A percentile compares a stretch with the other conserved stretches of the same genome.
Conservation (phyloP, 1,140 invertebrate genomes). For the Leptinotarsa defecta region DNA sequence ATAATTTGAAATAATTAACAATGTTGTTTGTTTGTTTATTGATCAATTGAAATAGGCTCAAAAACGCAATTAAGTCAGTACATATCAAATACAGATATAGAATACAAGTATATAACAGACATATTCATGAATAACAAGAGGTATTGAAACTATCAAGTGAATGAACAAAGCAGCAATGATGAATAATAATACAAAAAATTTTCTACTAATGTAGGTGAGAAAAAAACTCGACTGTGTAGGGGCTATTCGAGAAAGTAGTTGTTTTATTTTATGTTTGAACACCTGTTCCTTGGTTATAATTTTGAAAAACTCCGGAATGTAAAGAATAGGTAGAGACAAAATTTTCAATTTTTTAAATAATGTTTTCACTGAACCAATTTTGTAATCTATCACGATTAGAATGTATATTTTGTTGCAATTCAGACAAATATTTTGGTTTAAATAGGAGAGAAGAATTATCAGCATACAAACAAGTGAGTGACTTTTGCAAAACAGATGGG, state of each 20-base stretch:
- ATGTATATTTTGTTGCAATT: background rate
- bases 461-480: background rate
- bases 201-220: no score
- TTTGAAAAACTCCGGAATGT: no score
- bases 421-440: background rate
- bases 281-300: no score
- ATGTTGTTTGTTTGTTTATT: background rate
- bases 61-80: background rate
- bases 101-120: background rate
- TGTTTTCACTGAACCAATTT: background rate
- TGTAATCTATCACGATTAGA: background rate
- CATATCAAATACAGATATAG: background rate
- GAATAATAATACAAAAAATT: no score
- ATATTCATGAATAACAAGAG: slow-evolving; percentile 4
- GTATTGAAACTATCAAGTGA: slow-evolving; percentile 3
- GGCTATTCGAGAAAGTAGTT: no score
- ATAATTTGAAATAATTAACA: no score
- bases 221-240: no score
- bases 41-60: background rate
- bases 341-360: background rate
- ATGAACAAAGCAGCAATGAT: slow-evolving; percentile 6
- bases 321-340: no score
- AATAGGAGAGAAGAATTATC: background rate
- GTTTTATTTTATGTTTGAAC: no score
- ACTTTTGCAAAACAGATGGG: background rate